Evolutionary conservation across 2,888 invertebrate genomes (phyloP).

Genomic region (Macrophya alboannulata): DNA sequence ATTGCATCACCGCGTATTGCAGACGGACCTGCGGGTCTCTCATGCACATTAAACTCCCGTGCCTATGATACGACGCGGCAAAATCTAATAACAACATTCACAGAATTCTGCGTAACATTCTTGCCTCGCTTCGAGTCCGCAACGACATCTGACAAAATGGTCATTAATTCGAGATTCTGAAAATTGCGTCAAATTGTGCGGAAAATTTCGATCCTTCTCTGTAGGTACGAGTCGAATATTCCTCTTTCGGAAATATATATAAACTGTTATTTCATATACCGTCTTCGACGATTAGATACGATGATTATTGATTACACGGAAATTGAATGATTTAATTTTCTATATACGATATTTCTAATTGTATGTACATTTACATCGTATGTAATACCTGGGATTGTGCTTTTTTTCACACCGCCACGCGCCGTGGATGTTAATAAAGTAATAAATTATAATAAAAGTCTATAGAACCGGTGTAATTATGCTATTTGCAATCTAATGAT

Average conservation of each 20-base stretch:
- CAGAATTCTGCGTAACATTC: slow-evolving; percentile 36
- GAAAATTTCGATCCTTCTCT: neutral
- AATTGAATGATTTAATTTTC: neutral
- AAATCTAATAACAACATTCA: slow-evolving; percentile 37
- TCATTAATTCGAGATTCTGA: neutral
- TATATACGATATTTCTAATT: neutral
- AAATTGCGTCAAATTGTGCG: neutral
- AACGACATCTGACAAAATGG: neutral
- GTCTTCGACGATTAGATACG: neutral
- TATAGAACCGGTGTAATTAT: slow-evolving; percentile 25
- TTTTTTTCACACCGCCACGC: neutral
- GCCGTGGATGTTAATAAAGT: neutral
- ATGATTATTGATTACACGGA: neutral
- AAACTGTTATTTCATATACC: neutral
- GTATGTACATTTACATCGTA: neutral
- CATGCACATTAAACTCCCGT: neutral
- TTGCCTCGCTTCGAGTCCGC: neutral
- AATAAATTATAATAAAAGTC: slow-evolving; percentile 46
- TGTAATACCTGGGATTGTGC: neutral
- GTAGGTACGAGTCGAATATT: too few species aligned
- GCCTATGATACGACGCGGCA: neutral
- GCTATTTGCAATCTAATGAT: slow-evolving; percentile 51
- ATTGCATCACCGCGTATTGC: slow-evolving; percentile 25
- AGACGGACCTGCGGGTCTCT: neutral
- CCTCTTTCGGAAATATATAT: too few species aligned